Evolutionary conservation across 2,888 invertebrate genomes (phyloP), one percentile per base, ranked within the genome.

Genomic region (Cryptophagus acutangulus): DNA sequence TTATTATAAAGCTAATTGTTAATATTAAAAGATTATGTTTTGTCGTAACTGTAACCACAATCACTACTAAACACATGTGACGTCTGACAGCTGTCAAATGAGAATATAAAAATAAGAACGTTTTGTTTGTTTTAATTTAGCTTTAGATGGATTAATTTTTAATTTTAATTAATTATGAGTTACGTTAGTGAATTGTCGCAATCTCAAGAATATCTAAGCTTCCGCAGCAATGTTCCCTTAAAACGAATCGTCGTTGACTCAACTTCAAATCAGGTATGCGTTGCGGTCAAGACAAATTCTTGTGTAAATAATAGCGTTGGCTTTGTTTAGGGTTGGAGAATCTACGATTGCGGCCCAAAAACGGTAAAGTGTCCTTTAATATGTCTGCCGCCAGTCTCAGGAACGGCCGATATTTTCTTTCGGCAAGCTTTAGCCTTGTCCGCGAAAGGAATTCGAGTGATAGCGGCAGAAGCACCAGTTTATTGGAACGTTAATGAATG

Each of bases 401-500:
- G 92, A 2, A 87, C 88, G 8, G 88, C 91, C 5, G 92, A 92
- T 70, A 78, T 90, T 36, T 92, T 83, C 71, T 93, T 82, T 65
- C 81, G 81, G 60, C 92, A 92, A 72, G 77, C 91, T 16, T 73
- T 91, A 58, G 78, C 85, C 1, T 71, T 93, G 9, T 79, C 87
- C 10, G 80, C 85, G 0, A 78, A 85, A 60, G 91, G 91, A 33
- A 82, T 86, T 50, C 73, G 92, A 46, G 85, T 91, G 2, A 88
- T 93, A 59, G 76, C 88, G 13, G 87, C 85, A 2, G 89, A 91
- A 62, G 81, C 88, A 46, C 92, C 92, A 1, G 82, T 86, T 1
- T 90, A 89, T 62, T 93, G 92, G 91, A 87, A 79, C 49, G 78
- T 90, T 38, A 78, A 79, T 55, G 89, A 91, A 67, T 92, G 87